A percentile compares a stretch with the other conserved stretches of the same genome.
Evolutionary conservation across 2,888 invertebrate species (phyloP).

Genomic region (Apamea crenata): DNA sequence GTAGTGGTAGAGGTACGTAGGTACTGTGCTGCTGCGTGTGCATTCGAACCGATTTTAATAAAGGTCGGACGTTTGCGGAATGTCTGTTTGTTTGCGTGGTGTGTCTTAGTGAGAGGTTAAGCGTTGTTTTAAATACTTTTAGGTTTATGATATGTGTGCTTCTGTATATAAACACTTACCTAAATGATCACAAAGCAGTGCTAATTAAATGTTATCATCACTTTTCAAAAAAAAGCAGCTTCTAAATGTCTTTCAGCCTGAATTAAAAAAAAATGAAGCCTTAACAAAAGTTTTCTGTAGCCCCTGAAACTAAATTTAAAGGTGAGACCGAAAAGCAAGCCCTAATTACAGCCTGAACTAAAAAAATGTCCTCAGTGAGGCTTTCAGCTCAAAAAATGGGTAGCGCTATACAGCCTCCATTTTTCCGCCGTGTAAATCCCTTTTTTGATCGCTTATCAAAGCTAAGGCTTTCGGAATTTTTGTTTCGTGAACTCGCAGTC

Average conservation of each 20-base stretch:
- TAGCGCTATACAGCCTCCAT: conserved; percentile 17
- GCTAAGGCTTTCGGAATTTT: conserved; percentile 26
- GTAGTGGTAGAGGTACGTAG: conserved; percentile 15
- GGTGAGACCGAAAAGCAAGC: conserved; percentile 37
- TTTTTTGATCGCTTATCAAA: conserved; percentile 49
- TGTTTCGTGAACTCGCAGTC: conserved; percentile 10
- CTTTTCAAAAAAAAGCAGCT: neutral
- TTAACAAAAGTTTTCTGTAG: conserved; percentile 12
- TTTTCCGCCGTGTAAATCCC: conserved; percentile 25
- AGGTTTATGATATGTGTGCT: neutral
- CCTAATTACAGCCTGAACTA: conserved; percentile 32
- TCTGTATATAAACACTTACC: neutral
- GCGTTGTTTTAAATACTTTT: neutral
- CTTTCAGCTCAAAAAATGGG: conserved; percentile 44
- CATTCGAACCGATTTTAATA: conserved; percentile 34
- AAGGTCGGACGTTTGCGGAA: conserved; percentile 5
- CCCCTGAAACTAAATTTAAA: conserved; percentile 30
- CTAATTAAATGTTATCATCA: too few species aligned
- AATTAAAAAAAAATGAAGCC: neutral
- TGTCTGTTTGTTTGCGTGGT: conserved; percentile 10
- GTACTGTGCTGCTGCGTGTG: conserved; percentile 31
- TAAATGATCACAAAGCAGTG: neutral
- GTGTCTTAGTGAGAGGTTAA: neutral
- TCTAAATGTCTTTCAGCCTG: neutral
- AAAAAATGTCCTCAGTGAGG: conserved; percentile 23